A percentile compares a stretch with the other conserved stretches of the same genome.
Evolutionary conservation across 2,113 vertebrate species (phyloP).

Genomic region (Triplophysa tibetana): DNA sequence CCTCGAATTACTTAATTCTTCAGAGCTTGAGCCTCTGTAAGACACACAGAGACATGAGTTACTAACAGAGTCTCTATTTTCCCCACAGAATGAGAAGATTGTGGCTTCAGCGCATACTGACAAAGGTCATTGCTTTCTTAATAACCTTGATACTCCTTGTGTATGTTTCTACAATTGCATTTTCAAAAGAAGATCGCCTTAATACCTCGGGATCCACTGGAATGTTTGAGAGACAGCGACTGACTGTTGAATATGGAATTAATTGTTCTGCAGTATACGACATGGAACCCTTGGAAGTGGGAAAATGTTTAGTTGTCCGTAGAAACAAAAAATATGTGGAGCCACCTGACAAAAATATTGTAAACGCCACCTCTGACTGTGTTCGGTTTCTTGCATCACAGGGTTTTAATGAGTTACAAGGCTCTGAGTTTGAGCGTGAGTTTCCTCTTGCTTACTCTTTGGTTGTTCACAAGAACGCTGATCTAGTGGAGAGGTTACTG

Average conservation of each 20-base stretch:
- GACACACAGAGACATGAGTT: neutral
- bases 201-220: constrained; percentile 62
- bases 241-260: constrained; percentile 67
- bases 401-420: constrained; percentile 70
- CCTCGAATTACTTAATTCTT: no score
- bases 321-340: constrained; percentile 64
- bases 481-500: constrained; percentile 88
- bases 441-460: constrained; percentile 89
- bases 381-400: constrained; percentile 69
- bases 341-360: constrained; percentile 77
- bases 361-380: constrained; percentile 76
- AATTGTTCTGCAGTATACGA: constrained; percentile 83
- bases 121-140: constrained; percentile 57
- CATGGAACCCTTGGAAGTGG: constrained; percentile 84
- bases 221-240: constrained; percentile 60
- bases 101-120: constrained; percentile 58
- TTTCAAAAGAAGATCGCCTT: constrained; percentile 47
- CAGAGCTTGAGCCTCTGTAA: no score
- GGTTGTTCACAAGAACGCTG: constrained; percentile 88
- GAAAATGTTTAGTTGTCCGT: constrained; percentile 81
- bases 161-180: constrained; percentile 39
- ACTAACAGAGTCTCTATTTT: constrained; percentile 12
- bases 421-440: constrained; percentile 73
- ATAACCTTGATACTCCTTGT: constrained; percentile 34
- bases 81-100: constrained; percentile 80